Evolutionary conservation across 2,888 invertebrate genomes (phyloP), one percentile per base, ranked within the genome.

Genomic region (Temnothorax unifasciatus): DNA sequence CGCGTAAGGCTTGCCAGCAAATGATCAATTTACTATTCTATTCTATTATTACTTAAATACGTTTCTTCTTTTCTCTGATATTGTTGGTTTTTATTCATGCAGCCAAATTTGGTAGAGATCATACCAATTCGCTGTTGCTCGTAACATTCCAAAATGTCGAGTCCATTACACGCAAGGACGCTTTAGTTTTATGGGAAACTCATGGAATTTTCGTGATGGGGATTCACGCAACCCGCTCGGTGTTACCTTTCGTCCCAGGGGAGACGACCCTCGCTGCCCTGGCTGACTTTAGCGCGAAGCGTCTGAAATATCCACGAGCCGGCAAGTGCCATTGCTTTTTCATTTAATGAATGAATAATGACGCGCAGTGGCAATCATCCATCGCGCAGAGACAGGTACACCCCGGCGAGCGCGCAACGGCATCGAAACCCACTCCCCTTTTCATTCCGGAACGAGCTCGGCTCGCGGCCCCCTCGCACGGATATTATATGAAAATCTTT

Each of bases 321-420:
- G 61, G 76, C 82, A 79, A 71, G 69, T 81, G 68, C 66, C 83
- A 83, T 83, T 85, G 71, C 88, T 86, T 88, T 87, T 85, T 88
- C 88, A 86, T 84, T 85, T 82, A 85, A 90, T 88, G 89, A 90
- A 90, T 90, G 88, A 90, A 82, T 90, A 89, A 90, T 89, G 85
- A 89, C 74, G 73, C 73, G 50, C 68, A 57, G 69, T 52, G 57
- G 50, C 83, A 74, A 83, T 86, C 90, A 83, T 87, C 82, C 86
- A 86, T 89, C 83, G 85, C 75, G 47, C 50, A 41, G 63, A 71
- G 86, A 83, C 84, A 85, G 82, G 68, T 57, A 82, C 74, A 41
- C 44, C 68, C 59, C 13, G 29, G 5, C 25, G 57, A 25, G 38
- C 29, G 25, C 8, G 52, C 41, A 54, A 47, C 44, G 47, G 44